Percentiles rank a stretch among this genome's conserved stretches.
Conservation (phyloP, 2,888 invertebrate genomes). For the Invenusta paracnida region DNA sequence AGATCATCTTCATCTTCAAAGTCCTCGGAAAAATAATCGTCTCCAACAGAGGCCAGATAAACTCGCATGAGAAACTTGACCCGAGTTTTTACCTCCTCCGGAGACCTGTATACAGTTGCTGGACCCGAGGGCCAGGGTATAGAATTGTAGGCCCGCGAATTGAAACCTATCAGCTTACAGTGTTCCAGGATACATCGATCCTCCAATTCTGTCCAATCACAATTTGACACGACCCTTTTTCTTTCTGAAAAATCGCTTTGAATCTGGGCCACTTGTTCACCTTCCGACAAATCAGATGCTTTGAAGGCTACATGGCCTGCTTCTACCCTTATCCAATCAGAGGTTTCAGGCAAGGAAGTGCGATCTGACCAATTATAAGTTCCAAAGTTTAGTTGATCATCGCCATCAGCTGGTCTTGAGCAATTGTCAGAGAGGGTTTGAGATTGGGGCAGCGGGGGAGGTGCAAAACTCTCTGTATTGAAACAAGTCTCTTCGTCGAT, state of each 20-base stretch:
- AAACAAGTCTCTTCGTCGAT: neutral
- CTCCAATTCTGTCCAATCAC: conserved; percentile 28
- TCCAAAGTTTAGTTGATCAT: too few species aligned
- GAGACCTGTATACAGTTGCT: neutral
- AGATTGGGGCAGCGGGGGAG: neutral
- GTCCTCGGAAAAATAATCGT: neutral
- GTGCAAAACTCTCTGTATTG: neutral
- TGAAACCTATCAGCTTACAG: neutral
- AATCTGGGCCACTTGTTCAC: neutral
- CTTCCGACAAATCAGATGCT: neutral
- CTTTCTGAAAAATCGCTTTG: too few species aligned
- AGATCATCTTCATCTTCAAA: neutral
- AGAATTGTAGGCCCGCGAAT: neutral
- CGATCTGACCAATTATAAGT: too few species aligned
- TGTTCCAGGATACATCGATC: conserved; percentile 31
- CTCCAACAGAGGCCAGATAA: neutral
- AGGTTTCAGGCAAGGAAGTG: too few species aligned
- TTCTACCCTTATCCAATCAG: too few species aligned
- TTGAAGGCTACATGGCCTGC: too few species aligned
- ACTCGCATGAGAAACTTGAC: neutral
- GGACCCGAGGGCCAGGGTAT: neutral
- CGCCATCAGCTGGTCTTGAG: too few species aligned
- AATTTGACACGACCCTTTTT: too few species aligned
- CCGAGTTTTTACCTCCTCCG: neutral
- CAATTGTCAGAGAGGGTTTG: too few species aligned